phyloP scores from a whole-genome alignment of 2,888 invertebrate genomes.

The Watsonalla binaria region DNA sequence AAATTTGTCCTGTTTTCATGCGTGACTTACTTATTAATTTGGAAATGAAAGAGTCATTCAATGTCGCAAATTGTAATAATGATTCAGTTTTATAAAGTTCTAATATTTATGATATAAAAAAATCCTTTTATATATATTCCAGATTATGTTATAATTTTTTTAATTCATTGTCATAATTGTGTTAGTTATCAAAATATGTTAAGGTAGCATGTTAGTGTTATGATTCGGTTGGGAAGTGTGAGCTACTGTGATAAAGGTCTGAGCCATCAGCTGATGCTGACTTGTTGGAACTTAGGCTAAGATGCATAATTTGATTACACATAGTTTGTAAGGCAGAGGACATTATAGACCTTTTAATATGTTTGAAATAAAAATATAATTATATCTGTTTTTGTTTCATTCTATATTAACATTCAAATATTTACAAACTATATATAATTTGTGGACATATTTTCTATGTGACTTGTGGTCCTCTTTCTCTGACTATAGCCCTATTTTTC shows the following conservation, averaged over 20 bases:
- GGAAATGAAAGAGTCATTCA: too few species aligned
- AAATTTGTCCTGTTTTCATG: too few species aligned
- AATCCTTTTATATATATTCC: background rate
- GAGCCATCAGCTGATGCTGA: conserved; percentile 2
- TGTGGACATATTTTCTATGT: conserved; percentile 46
- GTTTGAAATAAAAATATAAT: conserved; percentile 32
- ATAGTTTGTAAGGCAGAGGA: conserved; percentile 26
- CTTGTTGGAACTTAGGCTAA: conserved; percentile 3
- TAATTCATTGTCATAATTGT: background rate
- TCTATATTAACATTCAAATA: conserved; percentile 4
- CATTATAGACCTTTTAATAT: conserved; percentile 37
- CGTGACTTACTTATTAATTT: too few species aligned
- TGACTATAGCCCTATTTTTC: conserved; percentile 62
- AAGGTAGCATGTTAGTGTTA: conserved; percentile 6
- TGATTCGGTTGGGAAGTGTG: conserved; percentile 4
- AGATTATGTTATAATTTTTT: too few species aligned
- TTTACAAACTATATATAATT: conserved; percentile 7
- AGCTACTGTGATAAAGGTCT: conserved; percentile 41
- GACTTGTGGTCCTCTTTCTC: conserved; percentile 77
- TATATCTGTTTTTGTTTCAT: conserved; percentile 17
- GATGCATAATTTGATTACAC: conserved; percentile 6
- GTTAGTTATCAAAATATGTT: conserved; percentile 1
- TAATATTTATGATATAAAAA: too few species aligned
- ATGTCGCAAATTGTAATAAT: too few species aligned
- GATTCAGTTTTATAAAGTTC: too few species aligned